Conservation (phyloP, 2,888 invertebrate species). For the Epirrhoe alternata region DNA sequence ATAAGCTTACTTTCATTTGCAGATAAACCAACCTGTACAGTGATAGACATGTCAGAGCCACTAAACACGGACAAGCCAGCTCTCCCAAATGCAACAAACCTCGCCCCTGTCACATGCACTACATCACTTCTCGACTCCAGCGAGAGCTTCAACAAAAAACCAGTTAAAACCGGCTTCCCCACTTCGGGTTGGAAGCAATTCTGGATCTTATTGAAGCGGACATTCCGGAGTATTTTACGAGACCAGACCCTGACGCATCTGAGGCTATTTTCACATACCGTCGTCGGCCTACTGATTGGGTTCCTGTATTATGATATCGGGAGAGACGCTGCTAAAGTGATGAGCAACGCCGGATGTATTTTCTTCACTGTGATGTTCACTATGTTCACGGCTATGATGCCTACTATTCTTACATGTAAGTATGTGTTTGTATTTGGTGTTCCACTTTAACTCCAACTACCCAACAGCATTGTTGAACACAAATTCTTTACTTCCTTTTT, state of each 20-base stretch:
- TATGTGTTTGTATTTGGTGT: conserved; percentile 47
- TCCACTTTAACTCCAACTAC: no score
- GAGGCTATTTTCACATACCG: conserved; percentile 93
- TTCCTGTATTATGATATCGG: conserved; percentile 97
- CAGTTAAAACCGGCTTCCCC: conserved; percentile 90
- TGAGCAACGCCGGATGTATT: conserved; percentile 97
- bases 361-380: conserved; percentile 98
- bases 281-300: conserved; percentile 96
- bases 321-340: conserved; percentile 96
- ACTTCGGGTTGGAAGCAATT: conserved; percentile 94
- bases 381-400: conserved; percentile 99
- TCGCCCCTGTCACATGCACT: conserved; percentile 87
- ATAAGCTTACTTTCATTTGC: conserved; percentile 49
- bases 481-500: no score
- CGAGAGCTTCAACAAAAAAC: conserved; percentile 88
- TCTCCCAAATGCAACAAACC: conserved; percentile 67
- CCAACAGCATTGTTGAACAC: no score
- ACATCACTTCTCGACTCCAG: conserved; percentile 89
- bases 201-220: conserved; percentile 93
- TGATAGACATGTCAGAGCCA: conserved; percentile 83
- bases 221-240: conserved; percentile 92
- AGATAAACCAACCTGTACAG: conserved; percentile 82
- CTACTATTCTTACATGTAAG: conserved; percentile 98
- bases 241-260: conserved; percentile 96
- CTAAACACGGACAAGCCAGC: conserved; percentile 69